Evolutionary conservation across 2,888 invertebrate species (phyloP).

Genomic region (Lepetodrilus schrolli): DNA sequence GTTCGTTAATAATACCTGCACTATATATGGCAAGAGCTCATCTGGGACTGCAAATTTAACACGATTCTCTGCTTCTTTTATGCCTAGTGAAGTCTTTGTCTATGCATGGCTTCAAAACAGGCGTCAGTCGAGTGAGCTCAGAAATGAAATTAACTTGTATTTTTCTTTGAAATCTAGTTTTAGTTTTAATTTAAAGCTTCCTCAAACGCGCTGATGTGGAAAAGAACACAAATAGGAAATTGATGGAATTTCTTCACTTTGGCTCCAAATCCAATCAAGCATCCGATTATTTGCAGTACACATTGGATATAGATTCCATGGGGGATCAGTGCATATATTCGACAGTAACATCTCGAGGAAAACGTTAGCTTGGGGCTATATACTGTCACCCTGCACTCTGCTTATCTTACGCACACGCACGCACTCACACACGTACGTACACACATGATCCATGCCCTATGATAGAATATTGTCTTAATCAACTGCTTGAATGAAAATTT

Average conservation of each 20-base stretch:
- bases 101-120: slow-evolving; percentile 4
- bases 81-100: slow-evolving; percentile 1
- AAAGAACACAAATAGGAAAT: background rate
- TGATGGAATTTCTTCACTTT: background rate
- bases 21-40: slow-evolving; percentile 7
- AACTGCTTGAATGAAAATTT: no score
- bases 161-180: slow-evolving; percentile 6
- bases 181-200: slow-evolving; percentile 23
- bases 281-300: no score
- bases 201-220: background rate
- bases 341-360: no score
- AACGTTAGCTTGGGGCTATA: no score
- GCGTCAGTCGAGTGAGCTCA: background rate
- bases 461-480: no score
- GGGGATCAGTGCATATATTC: no score
- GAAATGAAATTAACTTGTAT: slow-evolving; percentile 15
- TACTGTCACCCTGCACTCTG: no score
- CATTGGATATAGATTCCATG: no score
- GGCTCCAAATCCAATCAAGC: background rate
- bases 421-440: no score
- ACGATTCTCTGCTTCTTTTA: background rate
- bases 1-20: slow-evolving; percentile 10
- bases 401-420: no score
- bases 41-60: slow-evolving; percentile 8
- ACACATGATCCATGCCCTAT: no score